Base-by-base conservation (phyloP, 2,888 invertebrate species). In the Nasonovia ribisnigri region DNA sequence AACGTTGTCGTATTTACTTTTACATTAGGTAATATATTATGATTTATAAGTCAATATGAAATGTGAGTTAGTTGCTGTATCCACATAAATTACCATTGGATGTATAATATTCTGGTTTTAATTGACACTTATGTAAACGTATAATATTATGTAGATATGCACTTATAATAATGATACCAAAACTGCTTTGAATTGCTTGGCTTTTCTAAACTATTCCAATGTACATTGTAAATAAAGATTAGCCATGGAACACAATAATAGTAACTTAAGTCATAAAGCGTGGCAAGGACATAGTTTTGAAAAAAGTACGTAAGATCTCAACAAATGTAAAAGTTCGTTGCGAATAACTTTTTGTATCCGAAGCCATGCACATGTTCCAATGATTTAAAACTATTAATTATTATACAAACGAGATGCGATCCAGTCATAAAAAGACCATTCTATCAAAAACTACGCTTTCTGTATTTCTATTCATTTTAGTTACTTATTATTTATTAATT, bases 1-100 rank as follows among this genome's bases (percentile, higher is more conserved):
- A 86, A 86, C 86, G 86, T 86, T 86, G 46, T 46, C 29, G 24
- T 46, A 43, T 86, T 86, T 43, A 86, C 6, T 86, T 86, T 86
- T 86, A n/a, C 46, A 29, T 36, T 20, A 77, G 36, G 36, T 77
- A 77, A 77, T 57, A 77, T 57, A 26, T 57, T 57, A 57, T 57
- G 8, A 57, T 26, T 57, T 77, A n/a, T 10, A 16, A 86, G 46
- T 86, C 29, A 43, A 29, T 86, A 46, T 5, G 13, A 48, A 46
- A 46, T 43, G 13, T 46, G 11, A 5, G 43, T 46, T 86, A 29
- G 26, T 29, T 84, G 36, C 36, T 36, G 36, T 77, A 77, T 42
- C 20, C 77, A 36, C 36, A 77, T 36, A 36, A 20, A 67, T 67
- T 67, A 36, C 6, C 20, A 36, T 77, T 77, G 20, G 36, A 42